Conservation (phyloP, 1,140 invertebrate genomes). For the Hycleus phaleratus region DNA sequence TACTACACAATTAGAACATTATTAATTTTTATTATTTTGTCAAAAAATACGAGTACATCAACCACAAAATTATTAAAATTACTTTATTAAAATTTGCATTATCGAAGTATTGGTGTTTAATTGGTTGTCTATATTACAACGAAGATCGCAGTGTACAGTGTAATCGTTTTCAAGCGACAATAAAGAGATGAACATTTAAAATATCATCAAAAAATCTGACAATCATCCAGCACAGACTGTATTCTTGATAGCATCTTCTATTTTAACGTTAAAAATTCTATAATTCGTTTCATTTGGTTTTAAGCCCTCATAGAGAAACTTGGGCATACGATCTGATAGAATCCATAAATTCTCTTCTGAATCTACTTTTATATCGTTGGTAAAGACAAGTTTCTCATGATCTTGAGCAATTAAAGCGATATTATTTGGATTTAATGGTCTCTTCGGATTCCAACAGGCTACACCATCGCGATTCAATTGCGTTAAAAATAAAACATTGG, state of each 20-base stretch:
- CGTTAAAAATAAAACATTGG: constrained; percentile 55
- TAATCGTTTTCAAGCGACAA: too few relatives aligned
- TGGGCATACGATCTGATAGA: constrained; percentile 58
- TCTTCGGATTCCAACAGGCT: constrained; percentile 62
- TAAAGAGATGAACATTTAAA: too few relatives aligned
- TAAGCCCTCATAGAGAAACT: constrained; percentile 51
- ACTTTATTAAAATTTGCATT: too few relatives aligned
- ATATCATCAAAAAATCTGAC: too few relatives aligned
- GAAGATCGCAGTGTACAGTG: too few relatives aligned
- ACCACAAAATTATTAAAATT: too few relatives aligned
- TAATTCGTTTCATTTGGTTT: constrained; percentile 54
- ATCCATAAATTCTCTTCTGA: constrained; percentile 53
- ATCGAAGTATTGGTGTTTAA: too few relatives aligned
- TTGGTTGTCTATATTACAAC: too few relatives aligned
- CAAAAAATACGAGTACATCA: too few relatives aligned
- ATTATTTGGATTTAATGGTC: constrained; percentile 47
- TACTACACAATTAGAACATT: too few relatives aligned
- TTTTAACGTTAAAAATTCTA: constrained; percentile 51
- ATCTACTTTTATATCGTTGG: constrained; percentile 59
- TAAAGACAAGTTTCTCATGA: constrained; percentile 54
- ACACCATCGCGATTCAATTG: constrained; percentile 59
- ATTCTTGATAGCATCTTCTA: constrained; percentile 37
- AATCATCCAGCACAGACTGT: too few relatives aligned
- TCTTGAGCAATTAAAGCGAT: constrained; percentile 52
- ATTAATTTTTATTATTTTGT: too few relatives aligned